These are phyloP conservation scores for Neodiprion fabricii DNA, from an alignment of 1,140 invertebrate genomes.

Conservation along the genomic window DNA sequence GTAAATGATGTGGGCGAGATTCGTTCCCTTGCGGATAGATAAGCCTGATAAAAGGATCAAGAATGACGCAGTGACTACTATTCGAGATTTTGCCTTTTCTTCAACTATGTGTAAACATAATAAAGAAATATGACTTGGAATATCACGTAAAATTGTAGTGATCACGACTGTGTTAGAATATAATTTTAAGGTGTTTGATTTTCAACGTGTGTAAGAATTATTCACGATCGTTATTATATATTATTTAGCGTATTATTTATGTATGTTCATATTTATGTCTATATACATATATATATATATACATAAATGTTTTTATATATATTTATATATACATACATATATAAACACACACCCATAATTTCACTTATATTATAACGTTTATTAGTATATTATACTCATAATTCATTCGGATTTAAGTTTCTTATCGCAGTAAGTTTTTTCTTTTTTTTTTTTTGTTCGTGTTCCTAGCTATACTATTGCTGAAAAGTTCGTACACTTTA, in stretches of 20 bases:
- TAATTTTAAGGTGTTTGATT: no score
- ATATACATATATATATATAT: constrained; percentile 8
- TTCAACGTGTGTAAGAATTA: no score
- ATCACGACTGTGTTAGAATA: no score
- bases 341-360: constrained; percentile 21
- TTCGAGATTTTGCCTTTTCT: no score
- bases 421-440: constrained; percentile 18
- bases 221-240: no score
- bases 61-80: no score
- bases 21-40: no score
- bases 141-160: no score
- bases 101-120: no score
- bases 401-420: background rate
- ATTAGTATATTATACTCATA: constrained; percentile 19
- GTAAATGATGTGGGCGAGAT: no score
- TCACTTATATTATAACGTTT: constrained; percentile 10
- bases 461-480: constrained; percentile 36
- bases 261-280: constrained; percentile 20
- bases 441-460: constrained; percentile 26
- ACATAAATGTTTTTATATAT: constrained; percentile 1
- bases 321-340: background rate
- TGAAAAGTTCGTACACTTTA: constrained; percentile 36
- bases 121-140: no score
- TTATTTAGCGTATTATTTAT: background rate
- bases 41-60: no score